Base-by-base conservation (phyloP, 2,888 invertebrate species). In the Volucella inflata region DNA sequence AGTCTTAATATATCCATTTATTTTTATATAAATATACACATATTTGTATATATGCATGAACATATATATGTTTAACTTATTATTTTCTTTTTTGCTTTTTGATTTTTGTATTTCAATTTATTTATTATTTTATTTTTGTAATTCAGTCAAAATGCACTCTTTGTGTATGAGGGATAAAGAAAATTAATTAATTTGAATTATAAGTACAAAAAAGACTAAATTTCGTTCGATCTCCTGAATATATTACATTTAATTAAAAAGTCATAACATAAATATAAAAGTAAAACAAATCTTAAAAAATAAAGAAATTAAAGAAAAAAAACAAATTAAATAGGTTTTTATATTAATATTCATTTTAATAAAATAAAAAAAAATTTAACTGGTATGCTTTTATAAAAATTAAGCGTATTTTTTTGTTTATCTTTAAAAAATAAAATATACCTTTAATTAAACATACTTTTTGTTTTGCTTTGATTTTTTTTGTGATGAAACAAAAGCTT, bases 101-200 rank as follows among this genome's bases (percentile, higher is more conserved):
- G 51, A 42, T 42, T 40, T 67, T 40, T 53, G 44, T 55, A 30
- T 57, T 57, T 42, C 44, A 77, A 53, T 55, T 38, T 71, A 50
- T 78, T 65, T 78, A 36, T 71, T 46, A 0, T 12, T 48, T 3
- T n/a, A 0, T 48, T 48, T 48, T 14, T 14, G 14, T 48, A 48
- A 48, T 48, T 79, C 78, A 79, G 78, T 79, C 78, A 72, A 79
- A 79, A 79, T 74, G 65, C 64, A 59, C 65, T 64, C 64, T 79
- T 65, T 57, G 36, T 55, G 55, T 40, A 44, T 78, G 46, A 71
- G 48, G 48, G 51, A 38, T 46, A 40, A 42, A 62, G 40, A 55
- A 36, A 55, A 72, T 38, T 62, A 46, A 62, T 70, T 36, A 53
- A 30, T 30, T 6, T 30, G 30, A 30, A 30, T 6, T 30, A 30